These are phyloP conservation scores for Leptoclinus maculatus DNA, from an alignment of 2,797 vertebrate genomes.

Conservation along the genomic window DNA sequence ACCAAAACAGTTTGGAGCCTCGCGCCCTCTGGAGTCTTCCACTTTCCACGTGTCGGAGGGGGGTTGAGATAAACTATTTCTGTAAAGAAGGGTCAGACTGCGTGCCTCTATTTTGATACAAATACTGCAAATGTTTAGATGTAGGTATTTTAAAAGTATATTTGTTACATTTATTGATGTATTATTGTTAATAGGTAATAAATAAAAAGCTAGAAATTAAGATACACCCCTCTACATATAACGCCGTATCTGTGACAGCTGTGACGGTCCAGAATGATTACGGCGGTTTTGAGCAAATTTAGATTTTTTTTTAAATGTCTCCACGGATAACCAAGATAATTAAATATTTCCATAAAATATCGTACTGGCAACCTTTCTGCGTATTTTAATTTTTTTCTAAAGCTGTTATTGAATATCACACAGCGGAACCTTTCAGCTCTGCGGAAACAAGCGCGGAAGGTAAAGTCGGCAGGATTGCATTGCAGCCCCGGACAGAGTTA, in stretches of 20 bases:
- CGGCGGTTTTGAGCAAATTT: neutral
- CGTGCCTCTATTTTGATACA: rapidly evolving
- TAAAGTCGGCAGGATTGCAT: neutral
- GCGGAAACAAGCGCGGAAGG: constrained; percentile 51
- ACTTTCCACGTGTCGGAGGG: constrained; percentile 15
- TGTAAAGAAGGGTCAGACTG: rapidly evolving
- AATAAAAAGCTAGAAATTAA: neutral
- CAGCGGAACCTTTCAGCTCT: constrained; percentile 39
- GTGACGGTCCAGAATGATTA: neutral
- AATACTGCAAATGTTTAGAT: rapidly evolving
- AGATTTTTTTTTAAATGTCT: neutral
- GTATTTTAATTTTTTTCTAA: neutral
- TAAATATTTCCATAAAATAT: rapidly evolving
- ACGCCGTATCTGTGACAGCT: neutral
- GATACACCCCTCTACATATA: neutral
- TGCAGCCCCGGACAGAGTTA: constrained; percentile 34
- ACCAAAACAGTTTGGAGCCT: constrained; percentile 35
- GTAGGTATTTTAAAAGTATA: rapidly evolving
- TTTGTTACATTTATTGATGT: neutral
- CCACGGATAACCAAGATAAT: rapidly evolving
- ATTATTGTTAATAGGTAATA: rapidly evolving
- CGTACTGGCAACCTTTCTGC: rapidly evolving
- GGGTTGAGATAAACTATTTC: rapidly evolving
- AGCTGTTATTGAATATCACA: neutral
- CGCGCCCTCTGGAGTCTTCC: constrained; percentile 74